Percentiles rank a stretch among this genome's conserved stretches.
Evolutionary conservation across 2,888 invertebrate species (phyloP).

Genomic region (Lamellibrachia columna): DNA sequence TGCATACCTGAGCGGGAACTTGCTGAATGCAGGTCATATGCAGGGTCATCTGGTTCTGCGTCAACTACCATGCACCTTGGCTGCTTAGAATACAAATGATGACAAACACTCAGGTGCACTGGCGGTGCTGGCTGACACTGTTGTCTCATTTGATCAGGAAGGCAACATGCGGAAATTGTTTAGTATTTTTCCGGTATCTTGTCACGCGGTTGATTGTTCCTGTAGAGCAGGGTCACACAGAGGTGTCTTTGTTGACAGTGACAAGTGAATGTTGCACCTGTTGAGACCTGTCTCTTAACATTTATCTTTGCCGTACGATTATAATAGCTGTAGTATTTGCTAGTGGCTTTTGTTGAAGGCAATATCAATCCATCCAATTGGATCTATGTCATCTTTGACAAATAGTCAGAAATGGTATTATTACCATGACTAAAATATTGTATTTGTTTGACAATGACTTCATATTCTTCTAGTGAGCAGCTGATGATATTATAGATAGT

Average conservation of each 20-base stretch:
- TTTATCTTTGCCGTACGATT: no score
- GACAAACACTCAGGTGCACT: not conserved
- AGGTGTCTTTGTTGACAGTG: not conserved
- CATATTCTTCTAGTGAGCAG: no score
- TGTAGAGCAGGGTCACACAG: not conserved
- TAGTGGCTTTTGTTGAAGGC: not conserved
- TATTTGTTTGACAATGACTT: no score
- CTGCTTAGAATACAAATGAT: not conserved
- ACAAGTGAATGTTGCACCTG: not conserved
- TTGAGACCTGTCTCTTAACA: not conserved
- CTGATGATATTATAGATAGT: no score
- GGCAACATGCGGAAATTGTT: not conserved
- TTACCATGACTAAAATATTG: not conserved
- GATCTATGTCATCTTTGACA: not conserved
- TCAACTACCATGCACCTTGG: not conserved
- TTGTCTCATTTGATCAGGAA: not conserved
- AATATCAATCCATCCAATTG: not conserved
- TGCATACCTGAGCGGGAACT: not conserved
- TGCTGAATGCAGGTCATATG: not conserved
- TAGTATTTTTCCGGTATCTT: not conserved
- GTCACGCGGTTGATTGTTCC: not conserved
- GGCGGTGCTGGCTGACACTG: not conserved
- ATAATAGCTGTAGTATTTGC: not conserved
- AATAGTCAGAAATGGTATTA: not conserved
- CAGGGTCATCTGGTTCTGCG: not conserved